A percentile compares a stretch with the other conserved stretches of the same genome.
These are phyloP conservation scores for Theodoxus fluviatilis DNA, from an alignment of 2,888 invertebrate genomes.

Conservation along the genomic window DNA sequence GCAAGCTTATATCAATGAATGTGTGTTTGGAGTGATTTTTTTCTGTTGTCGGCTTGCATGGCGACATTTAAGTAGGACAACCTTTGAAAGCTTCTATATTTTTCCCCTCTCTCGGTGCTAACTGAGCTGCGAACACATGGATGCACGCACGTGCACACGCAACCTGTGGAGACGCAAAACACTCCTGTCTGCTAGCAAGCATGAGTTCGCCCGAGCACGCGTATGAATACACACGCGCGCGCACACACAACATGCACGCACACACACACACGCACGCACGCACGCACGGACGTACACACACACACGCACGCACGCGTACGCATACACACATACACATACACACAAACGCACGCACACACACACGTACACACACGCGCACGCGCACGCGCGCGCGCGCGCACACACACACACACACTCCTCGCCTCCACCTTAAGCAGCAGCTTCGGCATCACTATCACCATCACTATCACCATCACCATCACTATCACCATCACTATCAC, in stretches of 20 bases:
- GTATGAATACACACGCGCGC: neutral
- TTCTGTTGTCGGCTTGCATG: no score
- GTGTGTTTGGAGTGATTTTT: no score
- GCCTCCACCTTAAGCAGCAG: no score
- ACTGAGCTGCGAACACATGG: no score
- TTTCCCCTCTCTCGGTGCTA: no score
- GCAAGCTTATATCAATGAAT: no score
- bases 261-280: neutral
- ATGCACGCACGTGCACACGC: no score
- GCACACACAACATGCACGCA: neutral
- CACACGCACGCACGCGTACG: neutral
- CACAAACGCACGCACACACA: neutral
- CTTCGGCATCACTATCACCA: no score
- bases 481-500: neutral
- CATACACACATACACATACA: neutral
- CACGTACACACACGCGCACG: neutral
- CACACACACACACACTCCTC: neutral
- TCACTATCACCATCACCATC: neutral
- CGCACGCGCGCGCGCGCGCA: neutral
- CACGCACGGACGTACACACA: constrained; percentile 3
- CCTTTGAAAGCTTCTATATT: no score
- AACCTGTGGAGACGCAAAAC: no score
- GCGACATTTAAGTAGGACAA: no score
- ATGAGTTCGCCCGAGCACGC: neutral
- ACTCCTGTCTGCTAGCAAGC: no score